A percentile compares a stretch with the other conserved stretches of the same genome.
These are phyloP conservation scores for Hydrocynus forskahlii DNA, from an alignment of 2,797 vertebrate species.

Conservation along the genomic window DNA sequence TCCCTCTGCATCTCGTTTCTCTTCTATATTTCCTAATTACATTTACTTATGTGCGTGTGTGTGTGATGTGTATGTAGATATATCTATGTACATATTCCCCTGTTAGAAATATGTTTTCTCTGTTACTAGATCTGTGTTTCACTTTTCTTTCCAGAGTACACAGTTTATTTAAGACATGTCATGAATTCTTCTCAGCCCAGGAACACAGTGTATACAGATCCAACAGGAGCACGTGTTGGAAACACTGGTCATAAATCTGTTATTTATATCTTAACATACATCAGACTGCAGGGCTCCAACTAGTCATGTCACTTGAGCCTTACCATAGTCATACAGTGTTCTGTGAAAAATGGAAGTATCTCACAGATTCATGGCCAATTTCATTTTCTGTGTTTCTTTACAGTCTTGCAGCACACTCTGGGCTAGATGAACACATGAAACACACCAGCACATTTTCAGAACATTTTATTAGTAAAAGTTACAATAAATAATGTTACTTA, in stretches of 20 bases:
- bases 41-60: no score
- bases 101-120: neutral
- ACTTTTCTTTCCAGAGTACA: neutral
- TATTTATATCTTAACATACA: conserved; percentile 46
- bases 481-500: no score
- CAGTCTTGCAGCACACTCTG: no score
- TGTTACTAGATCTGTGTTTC: neutral
- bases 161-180: conserved; percentile 14
- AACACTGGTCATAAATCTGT: conserved; percentile 44
- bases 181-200: neutral
- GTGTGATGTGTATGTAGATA: no score
- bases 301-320: conserved; percentile 1
- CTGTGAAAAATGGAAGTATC: neutral
- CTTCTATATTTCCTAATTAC: no score
- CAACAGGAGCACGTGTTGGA: neutral
- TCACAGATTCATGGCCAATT: no score
- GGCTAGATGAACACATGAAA: no score
- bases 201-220: conserved; percentile 24
- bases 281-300: neutral
- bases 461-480: no score
- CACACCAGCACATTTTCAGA: no score
- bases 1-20: no score
- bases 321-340: neutral
- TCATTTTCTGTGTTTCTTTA: no score
- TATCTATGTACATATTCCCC: no score